Conservation (phyloP, 2,113 vertebrate species). For the Odontophorus gujanensis region DNA sequence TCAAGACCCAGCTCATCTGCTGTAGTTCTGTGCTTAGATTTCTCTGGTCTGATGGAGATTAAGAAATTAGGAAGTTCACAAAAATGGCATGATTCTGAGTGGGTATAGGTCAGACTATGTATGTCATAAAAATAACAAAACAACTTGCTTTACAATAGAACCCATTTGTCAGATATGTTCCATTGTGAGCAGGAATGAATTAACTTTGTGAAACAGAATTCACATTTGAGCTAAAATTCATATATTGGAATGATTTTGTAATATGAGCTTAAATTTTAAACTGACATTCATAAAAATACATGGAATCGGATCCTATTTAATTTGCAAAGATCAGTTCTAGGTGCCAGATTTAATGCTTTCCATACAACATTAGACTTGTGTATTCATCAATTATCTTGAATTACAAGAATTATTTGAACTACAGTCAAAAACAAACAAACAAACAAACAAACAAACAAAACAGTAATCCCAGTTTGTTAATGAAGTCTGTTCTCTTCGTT, state of each 20-base stretch:
- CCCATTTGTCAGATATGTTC: not conserved
- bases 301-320: not conserved
- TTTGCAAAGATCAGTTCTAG: not conserved
- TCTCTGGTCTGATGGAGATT: not conserved
- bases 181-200: not conserved
- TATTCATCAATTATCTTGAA: not conserved
- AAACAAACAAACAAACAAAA: too few species aligned
- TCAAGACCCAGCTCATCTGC: not conserved
- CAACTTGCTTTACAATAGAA: not conserved
- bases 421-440: not conserved
- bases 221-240: not conserved
- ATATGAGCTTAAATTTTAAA: not conserved
- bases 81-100: not conserved
- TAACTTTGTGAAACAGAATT: not conserved
- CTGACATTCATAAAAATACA: not conserved
- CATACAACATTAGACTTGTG: not conserved
- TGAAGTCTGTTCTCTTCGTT: not conserved
- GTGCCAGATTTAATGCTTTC: not conserved
- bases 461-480: fast-evolving
- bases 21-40: fast-evolving
- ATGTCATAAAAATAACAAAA: not conserved
- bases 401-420: too few species aligned
- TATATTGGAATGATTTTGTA: not conserved
- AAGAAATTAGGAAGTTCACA: not conserved
- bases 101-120: not conserved